A percentile compares a stretch with the other conserved stretches of the same genome.
Conservation (phyloP, 2,797 vertebrate genomes). For the Trachurus trachurus region DNA sequence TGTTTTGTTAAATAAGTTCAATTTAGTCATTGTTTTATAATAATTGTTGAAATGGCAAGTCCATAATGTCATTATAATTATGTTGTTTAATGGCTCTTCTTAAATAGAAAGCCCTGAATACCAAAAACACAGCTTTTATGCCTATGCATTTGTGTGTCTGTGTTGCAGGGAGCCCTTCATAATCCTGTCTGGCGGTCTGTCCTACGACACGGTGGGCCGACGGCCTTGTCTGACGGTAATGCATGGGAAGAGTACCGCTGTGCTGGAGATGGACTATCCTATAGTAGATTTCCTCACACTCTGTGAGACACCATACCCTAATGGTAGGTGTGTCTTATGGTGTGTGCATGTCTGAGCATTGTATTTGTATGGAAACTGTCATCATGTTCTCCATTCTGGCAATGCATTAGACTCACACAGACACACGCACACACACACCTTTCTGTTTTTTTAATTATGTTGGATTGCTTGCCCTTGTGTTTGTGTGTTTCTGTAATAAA, state of each 20-base stretch:
- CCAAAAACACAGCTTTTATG: background rate
- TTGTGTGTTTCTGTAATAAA: conserved; percentile 66
- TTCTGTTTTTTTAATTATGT: conserved; percentile 64
- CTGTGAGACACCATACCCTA: conserved; percentile 98
- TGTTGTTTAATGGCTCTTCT: background rate
- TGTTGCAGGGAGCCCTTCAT: conserved; percentile 92
- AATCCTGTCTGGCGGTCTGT: conserved; percentile 96
- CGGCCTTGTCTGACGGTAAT: conserved; percentile 98
- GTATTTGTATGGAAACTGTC: background rate
- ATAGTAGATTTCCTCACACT: conserved; percentile 99
- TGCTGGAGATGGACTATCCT: conserved; percentile 99
- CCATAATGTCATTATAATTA: background rate
- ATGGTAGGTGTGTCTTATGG: conserved; percentile 79
- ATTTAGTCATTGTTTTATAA: background rate
- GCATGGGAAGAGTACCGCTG: conserved; percentile 98
- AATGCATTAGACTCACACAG: conserved; percentile 9
- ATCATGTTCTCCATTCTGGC: background rate
- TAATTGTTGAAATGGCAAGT: background rate
- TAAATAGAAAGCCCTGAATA: background rate
- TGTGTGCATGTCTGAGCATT: background rate
- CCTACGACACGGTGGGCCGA: conserved; percentile 96
- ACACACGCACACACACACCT: conserved; percentile 12
- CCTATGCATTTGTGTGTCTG: background rate
- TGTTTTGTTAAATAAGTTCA: background rate
- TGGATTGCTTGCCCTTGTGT: conserved; percentile 39